Percentiles rank a stretch among this genome's conserved stretches.
These are phyloP conservation scores for Gallinago solitaria DNA, from an alignment of 2,797 vertebrate species.

Conservation along the genomic window DNA sequence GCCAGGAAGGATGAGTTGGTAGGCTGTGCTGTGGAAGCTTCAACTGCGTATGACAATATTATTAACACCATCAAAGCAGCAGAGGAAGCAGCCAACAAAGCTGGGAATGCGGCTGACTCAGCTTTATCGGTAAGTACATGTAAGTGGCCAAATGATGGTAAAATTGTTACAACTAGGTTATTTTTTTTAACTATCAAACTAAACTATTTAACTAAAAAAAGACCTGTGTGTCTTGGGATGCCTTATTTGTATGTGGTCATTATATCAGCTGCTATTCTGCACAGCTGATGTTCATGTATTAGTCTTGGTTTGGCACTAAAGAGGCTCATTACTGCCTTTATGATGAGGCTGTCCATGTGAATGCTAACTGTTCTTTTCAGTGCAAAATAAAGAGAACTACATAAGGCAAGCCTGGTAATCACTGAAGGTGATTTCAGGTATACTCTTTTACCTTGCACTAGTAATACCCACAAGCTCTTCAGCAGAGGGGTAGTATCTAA, in stretches of 20 bases:
- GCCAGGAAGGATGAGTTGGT: conserved; percentile 83
- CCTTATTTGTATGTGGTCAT: background rate
- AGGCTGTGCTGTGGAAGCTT: conserved; percentile 86
- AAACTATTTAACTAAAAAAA: no score
- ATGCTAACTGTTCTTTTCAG: background rate
- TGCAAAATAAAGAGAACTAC: background rate
- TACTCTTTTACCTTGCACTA: background rate
- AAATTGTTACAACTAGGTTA: background rate
- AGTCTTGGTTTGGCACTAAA: background rate
- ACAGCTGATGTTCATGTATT: background rate
- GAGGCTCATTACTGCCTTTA: background rate
- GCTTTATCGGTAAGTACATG: conserved; percentile 82
- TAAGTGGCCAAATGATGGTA: background rate
- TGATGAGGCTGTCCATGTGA: background rate
- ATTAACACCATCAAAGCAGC: conserved; percentile 89
- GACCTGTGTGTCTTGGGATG: background rate
- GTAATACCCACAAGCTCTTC: background rate
- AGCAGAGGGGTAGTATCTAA: background rate
- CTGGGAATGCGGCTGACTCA: conserved; percentile 83
- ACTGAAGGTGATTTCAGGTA: background rate
- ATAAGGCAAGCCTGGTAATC: background rate
- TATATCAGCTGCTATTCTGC: background rate
- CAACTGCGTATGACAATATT: conserved; percentile 91
- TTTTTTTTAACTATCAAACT: background rate
- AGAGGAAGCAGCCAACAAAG: conserved; percentile 86